phyloP scores from a whole-genome alignment of 2,113 vertebrate genomes.

The Rhipidura dahli region DNA sequence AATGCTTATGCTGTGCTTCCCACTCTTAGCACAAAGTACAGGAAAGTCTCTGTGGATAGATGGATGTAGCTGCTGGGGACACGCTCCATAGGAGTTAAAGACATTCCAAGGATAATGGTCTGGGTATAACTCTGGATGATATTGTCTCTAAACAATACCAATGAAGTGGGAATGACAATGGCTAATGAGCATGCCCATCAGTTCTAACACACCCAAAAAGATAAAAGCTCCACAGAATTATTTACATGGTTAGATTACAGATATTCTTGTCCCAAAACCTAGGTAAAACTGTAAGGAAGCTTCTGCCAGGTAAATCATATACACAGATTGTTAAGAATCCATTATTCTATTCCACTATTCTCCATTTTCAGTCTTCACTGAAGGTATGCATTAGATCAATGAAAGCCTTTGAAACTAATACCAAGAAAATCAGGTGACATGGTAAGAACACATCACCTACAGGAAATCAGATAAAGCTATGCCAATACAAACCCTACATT shows the following conservation, averaged over 20 bases:
- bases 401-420: background rate
- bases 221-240: background rate
- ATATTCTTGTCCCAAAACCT: background rate
- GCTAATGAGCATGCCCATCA: background rate
- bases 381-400: background rate
- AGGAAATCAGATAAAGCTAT: background rate
- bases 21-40: background rate
- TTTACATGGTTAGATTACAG: background rate
- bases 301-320: background rate
- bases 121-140: background rate
- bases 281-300: background rate
- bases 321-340: too few species aligned
- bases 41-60: background rate
- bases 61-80: background rate
- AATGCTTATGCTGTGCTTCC: background rate
- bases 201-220: background rate
- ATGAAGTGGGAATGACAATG: background rate
- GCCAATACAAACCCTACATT: rapidly evolving
- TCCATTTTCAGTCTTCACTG: background rate
- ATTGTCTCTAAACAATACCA: background rate
- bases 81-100: background rate
- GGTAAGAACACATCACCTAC: background rate
- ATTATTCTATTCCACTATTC: too few species aligned
- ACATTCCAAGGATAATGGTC: background rate
- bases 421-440: background rate